Percentiles rank a stretch among this genome's conserved stretches.
These are phyloP conservation scores for Eumeta japonica DNA, from an alignment of 1,140 invertebrate genomes.

Conservation along the genomic window DNA sequence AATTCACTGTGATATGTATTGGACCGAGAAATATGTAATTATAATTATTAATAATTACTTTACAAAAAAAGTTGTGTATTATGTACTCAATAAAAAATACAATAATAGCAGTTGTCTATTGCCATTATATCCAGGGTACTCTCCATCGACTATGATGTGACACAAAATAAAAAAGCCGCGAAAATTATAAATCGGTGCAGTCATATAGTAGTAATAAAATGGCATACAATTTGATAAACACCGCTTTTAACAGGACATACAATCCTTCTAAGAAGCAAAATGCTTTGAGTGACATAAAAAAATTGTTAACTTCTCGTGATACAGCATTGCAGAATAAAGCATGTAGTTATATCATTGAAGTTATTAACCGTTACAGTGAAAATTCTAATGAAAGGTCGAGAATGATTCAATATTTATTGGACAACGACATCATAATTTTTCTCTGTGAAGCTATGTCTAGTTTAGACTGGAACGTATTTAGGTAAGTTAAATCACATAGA, in stretches of 20 bases:
- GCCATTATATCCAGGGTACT: no score
- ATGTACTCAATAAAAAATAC: no score
- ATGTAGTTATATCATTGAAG: conserved; percentile 39
- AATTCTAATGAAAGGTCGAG: conserved; percentile 26
- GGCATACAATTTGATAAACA: conserved; percentile 38
- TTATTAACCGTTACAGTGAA: conserved; percentile 28
- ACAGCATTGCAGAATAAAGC: conserved; percentile 36
- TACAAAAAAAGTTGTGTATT: no score
- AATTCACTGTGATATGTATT: no score
- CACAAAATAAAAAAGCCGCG: background rate
- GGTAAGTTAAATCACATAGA: conserved; percentile 32
- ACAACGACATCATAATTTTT: conserved; percentile 45
- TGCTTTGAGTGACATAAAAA: conserved; percentile 42
- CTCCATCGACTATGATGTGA: no score
- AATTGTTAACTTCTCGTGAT: conserved; percentile 37
- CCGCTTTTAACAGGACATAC: conserved; percentile 37
- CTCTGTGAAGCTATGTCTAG: conserved; percentile 46
- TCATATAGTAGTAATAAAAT: conserved; percentile 7
- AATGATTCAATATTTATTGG: conserved; percentile 38
- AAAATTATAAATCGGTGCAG: conserved; percentile 2
- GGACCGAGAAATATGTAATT: no score
- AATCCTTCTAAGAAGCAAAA: conserved; percentile 43
- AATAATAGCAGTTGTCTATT: no score
- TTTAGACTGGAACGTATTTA: conserved; percentile 38
- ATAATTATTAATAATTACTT: no score